phyloP scores from a whole-genome alignment of 1,140 invertebrate genomes.

The Eriocheir sinensis region DNA sequence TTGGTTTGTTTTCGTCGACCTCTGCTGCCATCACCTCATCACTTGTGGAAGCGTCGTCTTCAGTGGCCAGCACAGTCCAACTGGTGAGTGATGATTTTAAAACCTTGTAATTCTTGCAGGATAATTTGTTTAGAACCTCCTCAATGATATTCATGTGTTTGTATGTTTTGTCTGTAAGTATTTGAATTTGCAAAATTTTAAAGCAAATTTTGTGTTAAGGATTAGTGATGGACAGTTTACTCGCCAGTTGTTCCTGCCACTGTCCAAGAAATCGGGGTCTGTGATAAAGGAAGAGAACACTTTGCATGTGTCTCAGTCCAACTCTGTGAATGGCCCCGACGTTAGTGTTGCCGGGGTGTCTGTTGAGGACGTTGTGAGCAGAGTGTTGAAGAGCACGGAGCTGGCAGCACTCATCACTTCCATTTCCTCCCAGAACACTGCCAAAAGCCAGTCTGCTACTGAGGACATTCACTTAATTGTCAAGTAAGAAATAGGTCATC shows the following conservation, averaged over 20 bases:
- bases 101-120: too few species aligned
- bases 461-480: conserved; percentile 54
- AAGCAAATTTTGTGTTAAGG: too few species aligned
- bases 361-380: conserved; percentile 56
- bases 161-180: too few species aligned
- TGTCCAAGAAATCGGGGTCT: neutral
- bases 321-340: neutral
- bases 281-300: neutral
- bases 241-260: conserved; percentile 40
- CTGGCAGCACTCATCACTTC: conserved; percentile 59
- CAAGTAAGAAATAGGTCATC: too few species aligned
- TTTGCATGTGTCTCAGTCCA: neutral
- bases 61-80: conserved; percentile 39
- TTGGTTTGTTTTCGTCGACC: conserved; percentile 54
- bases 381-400: conserved; percentile 60
- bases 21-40: conserved; percentile 52
- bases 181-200: too few species aligned
- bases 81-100: conserved; percentile 46
- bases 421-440: conserved; percentile 43
- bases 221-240: too few species aligned
- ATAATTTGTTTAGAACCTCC: too few species aligned
- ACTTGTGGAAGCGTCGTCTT: conserved; percentile 51
- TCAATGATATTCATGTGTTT: too few species aligned
- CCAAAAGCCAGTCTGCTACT: conserved; percentile 33
- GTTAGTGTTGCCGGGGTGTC: neutral